phyloP scores from a whole-genome alignment of 2,113 vertebrate species.

The Corythaixoides concolor region DNA sequence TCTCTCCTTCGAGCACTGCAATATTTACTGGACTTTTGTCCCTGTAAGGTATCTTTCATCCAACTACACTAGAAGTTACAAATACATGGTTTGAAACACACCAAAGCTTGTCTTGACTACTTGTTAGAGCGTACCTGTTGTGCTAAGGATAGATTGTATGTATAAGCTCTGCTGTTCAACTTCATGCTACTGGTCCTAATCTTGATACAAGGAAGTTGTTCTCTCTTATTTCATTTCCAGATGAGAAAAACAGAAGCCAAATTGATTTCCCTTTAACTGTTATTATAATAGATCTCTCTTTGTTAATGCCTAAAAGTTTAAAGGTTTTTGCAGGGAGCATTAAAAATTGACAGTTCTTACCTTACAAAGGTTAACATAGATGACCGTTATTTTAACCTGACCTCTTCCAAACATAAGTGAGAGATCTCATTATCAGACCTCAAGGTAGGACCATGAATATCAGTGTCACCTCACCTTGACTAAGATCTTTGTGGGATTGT shows the following conservation, averaged over 20 bases:
- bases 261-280: not conserved
- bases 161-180: too few species aligned
- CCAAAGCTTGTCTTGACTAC: not conserved
- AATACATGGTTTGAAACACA: not conserved
- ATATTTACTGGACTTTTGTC: not conserved
- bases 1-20: not conserved
- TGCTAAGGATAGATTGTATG: too few species aligned
- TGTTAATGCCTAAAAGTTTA: not conserved
- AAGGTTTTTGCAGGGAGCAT: not conserved
- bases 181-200: not conserved
- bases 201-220: not conserved
- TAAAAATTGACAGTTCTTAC: not conserved
- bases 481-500: not conserved
- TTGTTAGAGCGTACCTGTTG: too few species aligned
- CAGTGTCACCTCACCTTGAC: not conserved
- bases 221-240: not conserved
- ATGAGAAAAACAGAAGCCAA: not conserved
- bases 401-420: not conserved
- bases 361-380: not conserved
- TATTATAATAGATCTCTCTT: not conserved
- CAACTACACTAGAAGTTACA: not conserved
- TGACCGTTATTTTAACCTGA: not conserved
- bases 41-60: not conserved
- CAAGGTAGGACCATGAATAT: not conserved
- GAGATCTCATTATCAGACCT: not conserved